Base-by-base conservation (phyloP, 92 coral and sea anemone genomes). In the Actinernus sp. region DNA sequence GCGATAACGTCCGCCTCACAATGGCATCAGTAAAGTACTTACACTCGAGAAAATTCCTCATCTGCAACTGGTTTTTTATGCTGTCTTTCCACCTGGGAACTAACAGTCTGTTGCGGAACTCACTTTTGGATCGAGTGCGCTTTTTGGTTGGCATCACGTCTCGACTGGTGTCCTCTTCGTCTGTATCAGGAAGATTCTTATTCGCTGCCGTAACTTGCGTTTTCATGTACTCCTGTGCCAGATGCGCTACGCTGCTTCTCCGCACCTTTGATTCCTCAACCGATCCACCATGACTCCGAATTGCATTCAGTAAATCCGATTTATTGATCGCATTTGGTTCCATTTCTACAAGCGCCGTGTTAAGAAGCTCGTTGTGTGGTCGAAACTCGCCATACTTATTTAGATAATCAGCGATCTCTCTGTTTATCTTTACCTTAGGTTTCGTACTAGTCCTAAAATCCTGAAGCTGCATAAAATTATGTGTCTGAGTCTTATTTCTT, bases 11-110 rank as follows among this genome's bases (percentile, higher is more conserved):
- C 16, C 92, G 65, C 10, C 97, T 67, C 27, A 65, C 92, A 1
- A 90, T 46, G 19, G 92, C 89, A 55, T 90, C 97, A 3, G 88
- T 79, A 60, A 90, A 90, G 49, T 86, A 90, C 77, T 86, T 90
- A 65, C 92, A 86, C 31, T 90, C 97, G 2, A 90, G 63, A 49
- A 90, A 83, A 72, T 90, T 90, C 40, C 97, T 65, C 92, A 90
- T 90, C 59, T 71, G 63, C 39, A 90, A 67, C 68, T 90, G 97
- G 49, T 83, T 74, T 16, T 50, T 36, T 8, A 90, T 31, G 63
- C 80, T 86, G 53, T 81, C 82, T 37, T 89, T 79, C 97, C 97
- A 90, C 33, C 83, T 65, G 16, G 89, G 89, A 24, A 59, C 40
- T 39, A 58, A 14, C 8, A 63, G 61, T 2, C 78, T 54, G 43